Base-by-base conservation (phyloP, 2,888 invertebrate species). In the Phragmatobia fuliginosa region DNA sequence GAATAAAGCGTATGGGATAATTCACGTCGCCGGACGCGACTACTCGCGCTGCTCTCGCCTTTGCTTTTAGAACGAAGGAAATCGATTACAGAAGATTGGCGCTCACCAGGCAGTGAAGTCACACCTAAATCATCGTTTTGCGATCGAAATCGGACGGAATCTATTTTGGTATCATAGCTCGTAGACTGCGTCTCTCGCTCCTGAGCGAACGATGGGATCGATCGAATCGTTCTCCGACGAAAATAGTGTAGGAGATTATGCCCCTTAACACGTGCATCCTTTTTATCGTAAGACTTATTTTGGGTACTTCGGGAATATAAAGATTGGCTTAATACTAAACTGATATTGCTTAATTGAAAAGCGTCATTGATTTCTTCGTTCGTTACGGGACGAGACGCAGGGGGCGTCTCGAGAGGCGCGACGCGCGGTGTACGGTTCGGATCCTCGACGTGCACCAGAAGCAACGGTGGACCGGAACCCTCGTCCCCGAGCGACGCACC, bases 261-360 rank as follows among this genome's bases (percentile, higher is more conserved):
- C 60, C 33, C 66, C n/a, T 14, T 38, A 21, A 64, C 33, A 21
- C n/a, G 45, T 18, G 59, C 4, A 21, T 62, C 14, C 18, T 62
- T 62, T 56, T 62, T 60, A 11, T 69, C 66, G 32, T 64, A 49
- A 25, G 67, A 69, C 52, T 71, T 67, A 61, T 21, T 68, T 64
- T 21, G 69, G 59, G 67, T 67, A 62, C 31, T 66, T 67, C 41
- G 33, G 62, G 52, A 71, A 72, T 76, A 79, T 70, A 78, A 74
- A 33, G 71, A 75, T 73, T 80, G 71, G 49, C 78, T 73, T 82
- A 85, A 36, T 73, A 75, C 77, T 84, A 85, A 80, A 80, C 69
- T 82, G 79, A 81, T 85, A 84, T 86, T 83, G 83, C 80, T 84
- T 71, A 77, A 69, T 75, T 11, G 72, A 45, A 74, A 76, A 72